A percentile compares a stretch with the other conserved stretches of the same genome.
Conservation (phyloP, 2,797 vertebrate genomes). For the Mus minutoides region DNA sequence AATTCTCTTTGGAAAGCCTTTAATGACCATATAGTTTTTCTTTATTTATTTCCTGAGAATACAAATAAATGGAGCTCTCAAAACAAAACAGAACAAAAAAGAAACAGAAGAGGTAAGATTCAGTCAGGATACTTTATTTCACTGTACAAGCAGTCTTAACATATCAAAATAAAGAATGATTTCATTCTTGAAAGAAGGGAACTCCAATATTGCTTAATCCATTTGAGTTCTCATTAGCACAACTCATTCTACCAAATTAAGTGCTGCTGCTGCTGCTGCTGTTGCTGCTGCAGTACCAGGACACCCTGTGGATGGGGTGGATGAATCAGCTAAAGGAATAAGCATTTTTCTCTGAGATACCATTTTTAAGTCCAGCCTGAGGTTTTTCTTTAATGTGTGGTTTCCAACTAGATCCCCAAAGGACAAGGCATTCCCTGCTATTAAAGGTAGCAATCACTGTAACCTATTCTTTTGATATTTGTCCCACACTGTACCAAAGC, state of each 20-base stretch:
- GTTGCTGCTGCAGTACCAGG: slow-evolving; percentile 31
- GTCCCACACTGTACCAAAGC: slow-evolving; percentile 72
- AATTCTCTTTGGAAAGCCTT: slow-evolving; percentile 34
- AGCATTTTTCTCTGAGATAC: slow-evolving; percentile 66
- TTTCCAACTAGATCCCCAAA: slow-evolving; percentile 68
- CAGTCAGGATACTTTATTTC: slow-evolving; percentile 51
- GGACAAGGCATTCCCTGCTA: slow-evolving; percentile 73
- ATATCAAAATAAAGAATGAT: slow-evolving; percentile 62
- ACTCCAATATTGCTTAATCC: slow-evolving; percentile 76
- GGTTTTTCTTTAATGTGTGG: slow-evolving; percentile 60
- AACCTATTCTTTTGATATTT: slow-evolving; percentile 72
- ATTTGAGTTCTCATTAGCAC: slow-evolving; percentile 78
- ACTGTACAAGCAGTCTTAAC: slow-evolving; percentile 41
- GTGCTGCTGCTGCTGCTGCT: background rate
- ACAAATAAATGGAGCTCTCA: slow-evolving; percentile 4
- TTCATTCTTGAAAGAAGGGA: slow-evolving; percentile 70
- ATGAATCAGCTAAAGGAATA: slow-evolving; percentile 61
- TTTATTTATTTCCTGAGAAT: background rate
- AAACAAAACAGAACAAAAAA: background rate
- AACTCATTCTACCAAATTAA: slow-evolving; percentile 80
- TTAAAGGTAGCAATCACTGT: slow-evolving; percentile 69
- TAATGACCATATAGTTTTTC: slow-evolving; percentile 14
- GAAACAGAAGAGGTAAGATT: slow-evolving; percentile 7
- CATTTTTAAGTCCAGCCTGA: slow-evolving; percentile 58
- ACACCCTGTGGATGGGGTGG: slow-evolving; percentile 52